Evolutionary conservation across 2,888 invertebrate genomes (phyloP), one percentile per base, ranked within the genome.

Genomic region (Theretra japonica): DNA sequence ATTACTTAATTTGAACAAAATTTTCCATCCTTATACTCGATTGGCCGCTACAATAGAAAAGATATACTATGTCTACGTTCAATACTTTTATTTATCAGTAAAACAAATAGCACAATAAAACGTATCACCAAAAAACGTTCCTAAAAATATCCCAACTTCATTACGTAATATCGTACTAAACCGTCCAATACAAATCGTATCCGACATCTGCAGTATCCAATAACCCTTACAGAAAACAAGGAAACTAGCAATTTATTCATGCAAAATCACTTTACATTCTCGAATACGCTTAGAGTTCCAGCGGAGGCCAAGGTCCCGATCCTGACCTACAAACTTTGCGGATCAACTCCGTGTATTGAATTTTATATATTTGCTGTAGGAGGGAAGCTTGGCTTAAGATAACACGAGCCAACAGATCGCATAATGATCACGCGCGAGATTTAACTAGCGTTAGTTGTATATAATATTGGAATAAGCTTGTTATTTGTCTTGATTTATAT

Each of bases 311-410:
- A 60, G 50, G 59, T 28, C 50, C 11, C 70, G 48, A 21, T 28
- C 70, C n/a, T 60, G 50, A 70, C 59, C 50, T 70, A 60, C 59
- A 70, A 70, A 70, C 48, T 70, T 70, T 28, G 48, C 23, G 30
- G 50, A 60, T 60, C 70, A 70, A 60, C 28, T 70, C 48, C 25
- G 56, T 57, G 21, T 68, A 41, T 41, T 56, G 71, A 71, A 70
- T 59, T 58, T 68, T 25, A 50, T 70, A 41, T 53, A 56, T 65
- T 23, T 33, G 15, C 25, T 50, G 28, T 25, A 57, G 23, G 41
- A n/a, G 41, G 48, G 59, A 15, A 28, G 50, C 17, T 25, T 17
- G 6, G 28, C 8, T 33, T 33, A 8, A 17, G 17, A 23, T 48
- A 48, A 48, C 17, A 65, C 15, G 25, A 65, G 33, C 33, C 48